Evolutionary conservation across 2,797 vertebrate genomes (phyloP).

Genomic region (Sebastes trivittatus): DNA sequence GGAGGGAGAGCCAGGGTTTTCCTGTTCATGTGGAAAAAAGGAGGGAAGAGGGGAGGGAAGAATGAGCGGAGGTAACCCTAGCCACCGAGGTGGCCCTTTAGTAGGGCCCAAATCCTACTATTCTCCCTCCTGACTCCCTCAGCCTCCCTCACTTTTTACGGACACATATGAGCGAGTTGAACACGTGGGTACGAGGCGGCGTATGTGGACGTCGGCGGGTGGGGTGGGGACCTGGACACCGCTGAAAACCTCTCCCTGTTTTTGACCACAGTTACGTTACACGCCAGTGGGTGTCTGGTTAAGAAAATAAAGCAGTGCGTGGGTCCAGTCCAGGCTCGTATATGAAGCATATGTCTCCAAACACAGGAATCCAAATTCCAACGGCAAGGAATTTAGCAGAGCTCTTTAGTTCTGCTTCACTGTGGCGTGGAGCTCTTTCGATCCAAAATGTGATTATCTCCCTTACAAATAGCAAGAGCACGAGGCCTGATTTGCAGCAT

Average conservation of each 20-base stretch:
- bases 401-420: slow-evolving; percentile 42
- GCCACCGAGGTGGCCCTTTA: slow-evolving; percentile 75
- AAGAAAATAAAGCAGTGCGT: slow-evolving; percentile 67
- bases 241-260: slow-evolving; percentile 40
- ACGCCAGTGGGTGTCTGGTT: slow-evolving; percentile 59
- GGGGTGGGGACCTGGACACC: slow-evolving; percentile 43
- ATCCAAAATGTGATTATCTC: slow-evolving; percentile 56
- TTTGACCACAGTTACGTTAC: slow-evolving; percentile 59
- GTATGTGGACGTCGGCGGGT: background rate
- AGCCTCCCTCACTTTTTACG: slow-evolving; percentile 27
- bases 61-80: slow-evolving; percentile 77
- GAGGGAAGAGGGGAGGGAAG: slow-evolving; percentile 45
- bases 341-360: slow-evolving; percentile 68
- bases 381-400: slow-evolving; percentile 49
- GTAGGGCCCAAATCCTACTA: slow-evolving; percentile 57
- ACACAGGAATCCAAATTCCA: slow-evolving; percentile 58
- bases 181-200: slow-evolving; percentile 25
- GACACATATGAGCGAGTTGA: slow-evolving; percentile 13
- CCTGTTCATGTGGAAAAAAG: slow-evolving; percentile 72
- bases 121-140: slow-evolving; percentile 49
- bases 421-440: slow-evolving; percentile 24
- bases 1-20: slow-evolving; percentile 69
- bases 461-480: slow-evolving; percentile 42
- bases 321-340: slow-evolving; percentile 45
- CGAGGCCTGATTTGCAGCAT: slow-evolving; percentile 14